Conservation (phyloP, 2,113 vertebrate species). For the Anoura caudifer region DNA sequence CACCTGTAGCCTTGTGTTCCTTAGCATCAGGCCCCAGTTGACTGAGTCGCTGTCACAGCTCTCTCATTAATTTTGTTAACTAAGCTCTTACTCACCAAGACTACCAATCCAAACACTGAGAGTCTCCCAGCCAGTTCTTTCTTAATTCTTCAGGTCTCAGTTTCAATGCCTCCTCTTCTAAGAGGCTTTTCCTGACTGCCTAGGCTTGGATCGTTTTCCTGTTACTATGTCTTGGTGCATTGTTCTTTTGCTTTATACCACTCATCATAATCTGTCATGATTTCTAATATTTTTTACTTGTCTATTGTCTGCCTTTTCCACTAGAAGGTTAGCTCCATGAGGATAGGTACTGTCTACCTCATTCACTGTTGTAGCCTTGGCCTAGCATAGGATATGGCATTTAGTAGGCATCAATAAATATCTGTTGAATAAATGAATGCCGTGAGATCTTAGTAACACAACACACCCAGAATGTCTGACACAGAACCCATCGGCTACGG, state of each 20-base stretch:
- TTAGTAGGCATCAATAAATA: not conserved
- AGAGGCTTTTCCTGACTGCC: not conserved
- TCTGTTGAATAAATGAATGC: not conserved
- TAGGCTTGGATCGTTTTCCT: not conserved
- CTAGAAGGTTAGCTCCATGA: not conserved
- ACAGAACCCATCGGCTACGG: not conserved
- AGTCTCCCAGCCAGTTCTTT: not conserved
- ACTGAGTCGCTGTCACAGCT: not conserved
- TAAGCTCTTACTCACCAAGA: not conserved
- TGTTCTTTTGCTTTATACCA: not conserved
- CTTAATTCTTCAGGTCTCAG: not conserved
- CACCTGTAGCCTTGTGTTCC: not conserved
- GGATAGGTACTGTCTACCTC: not conserved
- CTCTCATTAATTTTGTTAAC: not conserved
- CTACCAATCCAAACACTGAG: not conserved
- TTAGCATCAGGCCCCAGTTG: not conserved
- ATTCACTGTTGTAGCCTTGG: not conserved
- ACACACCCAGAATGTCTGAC: not conserved
- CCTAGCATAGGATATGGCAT: not conserved
- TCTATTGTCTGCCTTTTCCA: not conserved
- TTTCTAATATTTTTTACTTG: not conserved
- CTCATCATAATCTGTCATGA: not conserved
- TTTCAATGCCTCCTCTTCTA: not conserved
- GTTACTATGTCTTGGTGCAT: not conserved
- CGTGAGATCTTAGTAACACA: not conserved